Evolutionary conservation across 2,888 invertebrate species (phyloP), one percentile per base, ranked within the genome.

Genomic region (Bursaphelenchus okinawaensis): DNA sequence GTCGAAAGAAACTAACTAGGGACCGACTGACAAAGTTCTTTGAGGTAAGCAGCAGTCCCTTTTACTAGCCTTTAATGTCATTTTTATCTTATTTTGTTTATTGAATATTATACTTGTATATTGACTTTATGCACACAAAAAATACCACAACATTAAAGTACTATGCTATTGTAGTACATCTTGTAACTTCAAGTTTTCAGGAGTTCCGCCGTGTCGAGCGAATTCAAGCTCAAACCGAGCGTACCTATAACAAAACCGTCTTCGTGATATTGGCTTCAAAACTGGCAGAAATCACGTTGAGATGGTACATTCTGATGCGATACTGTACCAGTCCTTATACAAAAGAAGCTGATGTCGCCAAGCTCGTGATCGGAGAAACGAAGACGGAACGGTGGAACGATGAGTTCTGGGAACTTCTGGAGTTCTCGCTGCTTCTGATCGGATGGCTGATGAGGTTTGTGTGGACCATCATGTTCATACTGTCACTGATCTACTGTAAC

Each of bases 401-500:
- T 52, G 60, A 60, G 52, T 59, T 59, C 59, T 40, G 31, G 57
- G 28, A 57, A 27, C 20, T 16, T 40, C n/a, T 40, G 40, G 40
- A 40, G 6, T 40, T 40, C 40, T 56, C 57, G 1, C 19, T 56
- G 31, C 40, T 40, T 40, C n/a, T 40, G n/a, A 40, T 40, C 6
- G 40, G 40, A 12, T 40, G 40, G 40, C 40, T 40, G n/a, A 20
- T 54, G 54, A 61, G 52, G 23, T 20, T 52, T n/a, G 51, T 27
- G 12, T 65, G 65, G 65, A 65, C 65, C 7, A 24, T 65, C 22
- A 60, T 23, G 16, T 52, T 65, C 55, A 26, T 65, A n/a, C 12
- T 65, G 54, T 52, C 65, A 16, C 61, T 59, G 20, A 60, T 65
- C 22, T 65, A 20, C 22, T 65, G 65, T 26, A 65, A 65, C 60